Evolutionary conservation across 1,140 invertebrate species (phyloP), one percentile per base, ranked within the genome.

Genomic region (Halesus radiatus): DNA sequence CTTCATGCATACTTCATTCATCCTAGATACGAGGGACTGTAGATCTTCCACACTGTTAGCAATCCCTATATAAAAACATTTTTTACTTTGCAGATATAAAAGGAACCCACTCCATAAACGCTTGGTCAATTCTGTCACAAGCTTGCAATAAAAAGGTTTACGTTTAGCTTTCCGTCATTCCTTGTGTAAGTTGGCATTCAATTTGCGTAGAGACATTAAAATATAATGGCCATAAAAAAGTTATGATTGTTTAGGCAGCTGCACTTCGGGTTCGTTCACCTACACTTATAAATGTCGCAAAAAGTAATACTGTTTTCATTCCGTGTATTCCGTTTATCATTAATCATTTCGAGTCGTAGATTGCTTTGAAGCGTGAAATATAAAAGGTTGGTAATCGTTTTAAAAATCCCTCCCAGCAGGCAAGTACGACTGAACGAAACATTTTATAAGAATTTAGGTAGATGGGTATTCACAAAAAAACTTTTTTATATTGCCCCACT

Each of bases 201-300:
- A 58, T 20, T 20, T 58, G 54, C n/a, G 54, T 58, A 22, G 54
- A 22, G 54, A n/a, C 54, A 4, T 22, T 58, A 58, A 58, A 58
- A 58, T 58, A 58, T 58, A 58, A 58, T 58, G 18, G 54, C 13
- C 54, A 22, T 58, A 58, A 58, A 58, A n/a, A 58, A 20, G 54
- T 18, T 20, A 58, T 22, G 18, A 58, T 58, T 58, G 54, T 58
- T 58, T 58, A 18, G 18, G 54, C 54, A 58, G 54, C 54, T 58
- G 54, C 54, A 8, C 54, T 2, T 2, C 10, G 18, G 18, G 54
- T 37, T 58, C 56, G 56, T 60, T 60, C 54, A 58, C 13, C 54
- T 58, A 3, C 54, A 8, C 16, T 45, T 45, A 45, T 13, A 45
- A 60, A 60, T 60, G 56, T 60, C 18, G 56, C 56, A 20, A 60